phyloP scores from a whole-genome alignment of 2,888 invertebrate genomes.

The Ceriagrion tenellum region DNA sequence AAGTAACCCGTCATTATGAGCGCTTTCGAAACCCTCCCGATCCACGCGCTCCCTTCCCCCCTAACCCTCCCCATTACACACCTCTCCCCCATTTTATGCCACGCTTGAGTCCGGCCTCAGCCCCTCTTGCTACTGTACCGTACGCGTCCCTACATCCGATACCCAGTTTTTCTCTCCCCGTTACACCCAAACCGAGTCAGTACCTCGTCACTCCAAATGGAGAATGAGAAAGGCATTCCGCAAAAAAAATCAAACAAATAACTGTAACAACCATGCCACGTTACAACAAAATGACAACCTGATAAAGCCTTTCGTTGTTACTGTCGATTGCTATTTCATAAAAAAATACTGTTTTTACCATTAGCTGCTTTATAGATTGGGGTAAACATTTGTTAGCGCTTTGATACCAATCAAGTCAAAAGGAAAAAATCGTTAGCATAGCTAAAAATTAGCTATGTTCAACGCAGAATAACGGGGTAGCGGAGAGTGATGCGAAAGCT shows the following conservation, averaged over 20 bases:
- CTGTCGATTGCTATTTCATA: no score
- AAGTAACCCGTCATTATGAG: slow-evolving; percentile 48
- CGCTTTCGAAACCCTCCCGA: neutral
- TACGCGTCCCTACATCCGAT: neutral
- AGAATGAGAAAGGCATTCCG: neutral
- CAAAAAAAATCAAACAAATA: neutral
- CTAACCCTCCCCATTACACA: neutral
- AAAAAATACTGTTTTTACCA: no score
- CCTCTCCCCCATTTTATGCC: neutral
- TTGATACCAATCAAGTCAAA: no score
- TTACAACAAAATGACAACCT: no score
- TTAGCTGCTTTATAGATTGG: no score
- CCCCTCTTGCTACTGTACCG: neutral
- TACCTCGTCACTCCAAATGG: neutral
- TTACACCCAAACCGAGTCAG: neutral
- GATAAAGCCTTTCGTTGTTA: no score
- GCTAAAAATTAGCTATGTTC: no score
- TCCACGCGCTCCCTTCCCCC: neutral
- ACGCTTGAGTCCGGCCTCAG: neutral
- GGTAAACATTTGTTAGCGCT: no score
- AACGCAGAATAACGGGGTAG: no score
- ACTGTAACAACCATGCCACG: no score
- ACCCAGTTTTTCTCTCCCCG: neutral
- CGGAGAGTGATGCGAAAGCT: no score
- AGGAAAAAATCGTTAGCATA: no score